Conservation (phyloP, 2,797 vertebrate species). For the Erethizon dorsatum region DNA sequence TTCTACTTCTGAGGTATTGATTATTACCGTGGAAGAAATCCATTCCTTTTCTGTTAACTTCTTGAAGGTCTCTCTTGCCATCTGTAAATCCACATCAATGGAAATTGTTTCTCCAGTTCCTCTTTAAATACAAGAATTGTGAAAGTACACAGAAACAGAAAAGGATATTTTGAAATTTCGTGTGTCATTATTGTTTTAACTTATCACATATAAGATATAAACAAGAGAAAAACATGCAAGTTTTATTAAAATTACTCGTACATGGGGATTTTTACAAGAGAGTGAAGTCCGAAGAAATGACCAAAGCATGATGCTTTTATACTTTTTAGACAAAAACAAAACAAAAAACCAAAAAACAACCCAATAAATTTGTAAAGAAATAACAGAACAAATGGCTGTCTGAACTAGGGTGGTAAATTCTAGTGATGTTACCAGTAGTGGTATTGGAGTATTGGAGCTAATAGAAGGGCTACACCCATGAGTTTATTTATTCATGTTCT, state of each 20-base stretch:
- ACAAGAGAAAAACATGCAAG: neutral
- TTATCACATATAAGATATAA: constrained; percentile 13
- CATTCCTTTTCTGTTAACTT: constrained; percentile 77
- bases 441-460: too few species aligned
- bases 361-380: neutral
- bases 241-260: constrained; percentile 2
- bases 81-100: constrained; percentile 80
- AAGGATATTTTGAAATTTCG: constrained; percentile 2
- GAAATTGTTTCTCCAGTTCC: neutral
- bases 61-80: constrained; percentile 80
- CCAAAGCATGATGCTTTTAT: neutral
- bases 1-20: neutral
- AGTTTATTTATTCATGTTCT: neutral
- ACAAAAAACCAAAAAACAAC: neutral
- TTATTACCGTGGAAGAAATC: constrained; percentile 83
- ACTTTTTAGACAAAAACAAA: neutral
- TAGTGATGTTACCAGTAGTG: neutral
- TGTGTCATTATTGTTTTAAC: neutral
- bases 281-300: neutral
- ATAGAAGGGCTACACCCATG: neutral
- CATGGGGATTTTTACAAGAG: neutral
- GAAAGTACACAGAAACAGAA: neutral
- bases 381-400: neutral
- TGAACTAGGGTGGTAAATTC: too few species aligned
- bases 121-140: constrained; percentile 66